Evolutionary conservation across 2,888 invertebrate species (phyloP).

Genomic region (Syrista parreyssii): DNA sequence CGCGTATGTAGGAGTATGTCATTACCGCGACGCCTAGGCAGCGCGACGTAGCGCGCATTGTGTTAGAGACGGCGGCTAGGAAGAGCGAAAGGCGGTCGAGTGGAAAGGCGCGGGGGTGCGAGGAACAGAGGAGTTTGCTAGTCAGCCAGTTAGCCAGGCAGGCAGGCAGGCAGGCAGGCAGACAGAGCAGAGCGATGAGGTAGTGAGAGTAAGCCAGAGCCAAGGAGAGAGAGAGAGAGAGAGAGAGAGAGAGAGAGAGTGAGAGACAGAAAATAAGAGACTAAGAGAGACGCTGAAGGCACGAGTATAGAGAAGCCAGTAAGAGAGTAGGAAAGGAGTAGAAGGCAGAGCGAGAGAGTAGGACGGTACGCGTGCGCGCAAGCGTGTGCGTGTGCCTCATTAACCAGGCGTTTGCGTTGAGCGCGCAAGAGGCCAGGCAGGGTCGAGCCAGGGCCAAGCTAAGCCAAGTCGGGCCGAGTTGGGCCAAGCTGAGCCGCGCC

Average conservation of each 20-base stretch:
- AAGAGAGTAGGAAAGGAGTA: constrained; percentile 6
- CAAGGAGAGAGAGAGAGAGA: too few species aligned
- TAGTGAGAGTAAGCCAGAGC: background rate
- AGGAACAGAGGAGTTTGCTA: constrained; percentile 8
- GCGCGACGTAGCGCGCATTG: constrained; percentile 49
- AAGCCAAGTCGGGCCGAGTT: background rate
- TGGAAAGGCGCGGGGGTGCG: constrained; percentile 21
- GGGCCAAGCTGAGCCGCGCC: background rate
- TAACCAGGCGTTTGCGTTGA: constrained; percentile 52
- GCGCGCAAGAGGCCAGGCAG: constrained; percentile 34
- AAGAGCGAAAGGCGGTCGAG: constrained; percentile 27
- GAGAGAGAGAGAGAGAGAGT: too few species aligned
- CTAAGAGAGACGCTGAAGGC: background rate
- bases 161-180: background rate
- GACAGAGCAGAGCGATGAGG: background rate
- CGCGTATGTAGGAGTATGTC: constrained; percentile 54
- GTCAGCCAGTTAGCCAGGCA: background rate
- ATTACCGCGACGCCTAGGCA: constrained; percentile 58
- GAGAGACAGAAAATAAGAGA: background rate
- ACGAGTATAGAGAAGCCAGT: background rate
- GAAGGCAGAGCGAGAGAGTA: constrained; percentile 25
- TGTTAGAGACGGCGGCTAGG: constrained; percentile 34
- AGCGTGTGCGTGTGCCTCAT: constrained; percentile 57
- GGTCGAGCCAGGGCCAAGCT: constrained; percentile 30
- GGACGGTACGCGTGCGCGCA: constrained; percentile 49